A percentile compares a stretch with the other conserved stretches of the same genome.
These are phyloP conservation scores for Lacerta bilineata DNA, from an alignment of 2,797 vertebrate species.

Conservation along the genomic window DNA sequence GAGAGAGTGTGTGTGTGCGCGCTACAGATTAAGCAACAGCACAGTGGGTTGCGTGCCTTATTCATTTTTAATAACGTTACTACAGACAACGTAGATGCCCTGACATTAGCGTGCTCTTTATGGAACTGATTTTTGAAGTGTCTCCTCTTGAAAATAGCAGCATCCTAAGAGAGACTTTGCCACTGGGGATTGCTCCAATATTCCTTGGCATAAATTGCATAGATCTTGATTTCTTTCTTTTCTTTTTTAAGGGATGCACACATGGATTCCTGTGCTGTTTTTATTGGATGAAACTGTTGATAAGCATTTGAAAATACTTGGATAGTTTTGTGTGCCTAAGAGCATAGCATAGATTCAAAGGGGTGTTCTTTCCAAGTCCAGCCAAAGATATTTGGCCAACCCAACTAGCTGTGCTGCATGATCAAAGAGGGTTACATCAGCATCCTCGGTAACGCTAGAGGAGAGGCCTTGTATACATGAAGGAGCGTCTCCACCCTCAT, in stretches of 20 bases:
- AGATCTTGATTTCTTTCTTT: constrained; percentile 31
- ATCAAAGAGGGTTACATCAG: not conserved
- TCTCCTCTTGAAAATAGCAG: constrained; percentile 62
- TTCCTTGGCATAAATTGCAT: constrained; percentile 47
- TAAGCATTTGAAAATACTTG: constrained; percentile 24
- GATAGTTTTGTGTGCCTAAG: constrained; percentile 17
- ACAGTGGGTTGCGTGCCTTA: constrained; percentile 31
- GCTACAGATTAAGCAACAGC: constrained; percentile 43
- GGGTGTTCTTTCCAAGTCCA: not conserved
- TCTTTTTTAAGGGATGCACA: constrained; percentile 28
- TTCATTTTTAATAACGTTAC: constrained; percentile 56
- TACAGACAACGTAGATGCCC: constrained; percentile 48
- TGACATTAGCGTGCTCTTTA: constrained; percentile 27
- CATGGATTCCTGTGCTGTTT: constrained; percentile 29
- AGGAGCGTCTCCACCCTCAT: too few species aligned
- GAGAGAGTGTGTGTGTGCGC: constrained; percentile 39
- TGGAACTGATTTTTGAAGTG: constrained; percentile 56
- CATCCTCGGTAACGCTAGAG: not conserved
- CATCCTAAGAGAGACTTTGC: constrained; percentile 48
- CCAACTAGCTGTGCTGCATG: not conserved
- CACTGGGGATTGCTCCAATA: constrained; percentile 48
- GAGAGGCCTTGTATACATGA: not conserved
- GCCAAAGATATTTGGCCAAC: not conserved
- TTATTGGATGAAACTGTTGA: constrained; percentile 40
- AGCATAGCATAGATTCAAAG: constrained; percentile 12